Conservation (phyloP, 2,888 invertebrate genomes). For the Cantharis rufa region DNA sequence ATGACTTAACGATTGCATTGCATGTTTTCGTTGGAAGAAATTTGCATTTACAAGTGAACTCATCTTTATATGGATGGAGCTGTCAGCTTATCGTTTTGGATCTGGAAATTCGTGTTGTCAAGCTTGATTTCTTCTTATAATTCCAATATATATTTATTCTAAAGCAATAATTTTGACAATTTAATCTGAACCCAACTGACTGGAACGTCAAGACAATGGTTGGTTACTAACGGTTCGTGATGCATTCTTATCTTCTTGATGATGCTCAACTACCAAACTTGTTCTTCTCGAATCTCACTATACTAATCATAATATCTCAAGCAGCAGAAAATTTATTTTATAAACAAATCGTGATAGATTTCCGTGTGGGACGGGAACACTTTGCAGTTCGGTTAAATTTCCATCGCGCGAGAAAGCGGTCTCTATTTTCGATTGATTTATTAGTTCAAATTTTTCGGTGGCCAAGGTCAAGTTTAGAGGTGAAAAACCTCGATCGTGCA, state of each 20-base stretch:
- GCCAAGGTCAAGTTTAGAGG: not conserved
- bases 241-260: not conserved
- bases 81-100: not conserved
- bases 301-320: not conserved
- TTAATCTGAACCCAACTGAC: not conserved
- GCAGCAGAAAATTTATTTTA: not conserved
- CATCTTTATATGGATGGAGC: not conserved
- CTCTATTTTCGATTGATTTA: not conserved
- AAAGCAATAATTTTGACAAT: not conserved
- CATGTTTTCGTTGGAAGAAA: not conserved
- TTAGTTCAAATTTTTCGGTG: not conserved
- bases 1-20: not conserved
- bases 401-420: not conserved
- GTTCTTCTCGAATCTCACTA: not conserved
- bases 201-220: not conserved
- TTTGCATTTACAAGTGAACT: not conserved
- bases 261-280: not conserved
- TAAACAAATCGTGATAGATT: not conserved
- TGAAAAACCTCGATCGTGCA: not conserved
- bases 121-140: not conserved
- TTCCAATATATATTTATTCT: not conserved
- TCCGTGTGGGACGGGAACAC: not conserved
- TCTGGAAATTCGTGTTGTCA: not conserved
- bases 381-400: not conserved
- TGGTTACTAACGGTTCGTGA: not conserved